Evolutionary conservation across 2,113 vertebrate species (phyloP), one percentile per base, ranked within the genome.

Genomic region (Protomyctophum bolini): DNA sequence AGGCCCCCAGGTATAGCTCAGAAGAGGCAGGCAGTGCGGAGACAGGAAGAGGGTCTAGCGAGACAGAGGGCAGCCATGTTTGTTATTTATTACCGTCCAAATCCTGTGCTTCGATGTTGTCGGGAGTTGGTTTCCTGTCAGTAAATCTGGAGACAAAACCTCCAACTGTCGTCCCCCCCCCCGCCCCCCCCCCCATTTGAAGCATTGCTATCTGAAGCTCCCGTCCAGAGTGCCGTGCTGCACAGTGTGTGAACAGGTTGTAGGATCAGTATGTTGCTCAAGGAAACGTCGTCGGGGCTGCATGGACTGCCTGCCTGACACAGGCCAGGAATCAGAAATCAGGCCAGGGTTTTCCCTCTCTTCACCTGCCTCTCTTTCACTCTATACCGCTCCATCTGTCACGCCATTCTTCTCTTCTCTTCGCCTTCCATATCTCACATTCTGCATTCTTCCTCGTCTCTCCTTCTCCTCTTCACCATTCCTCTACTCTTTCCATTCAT

Each of bases 1-100:
- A 67, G 64, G 29, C 55, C 82, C 63, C 65, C 73, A 87, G 83
- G 86, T 85, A 21, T 21, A 75, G 59, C 49, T 10, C 2, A 28
- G 63, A 10, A 33, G 0, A 74, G 78, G 63, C 57, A 14, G 57
- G 57, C 28, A 10, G 45, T 10, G 54, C 5, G 29, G 77, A 66
- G 73, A 63, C 73, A 75, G 81, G 81, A 80, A 77, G 76, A 46
- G 63, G 80, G 69, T 41, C 33, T 49, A 6, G 54, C 14, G 56
- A 52, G 12, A 46, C 63, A 60, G 60, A 48, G 72, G 70, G 86
- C 73, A 85, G 58, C 41, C 0, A 2, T 74, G 56, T 76, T 82
- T 82, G 7, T 77, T 88, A 41, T 82, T 74, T 80, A n/a, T 68
- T 69, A 63, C 10, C 4, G 58, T 67, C 46, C 1, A 15, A 45